phyloP scores from a whole-genome alignment of 2,888 invertebrate genomes.

The Acronicta aceris region DNA sequence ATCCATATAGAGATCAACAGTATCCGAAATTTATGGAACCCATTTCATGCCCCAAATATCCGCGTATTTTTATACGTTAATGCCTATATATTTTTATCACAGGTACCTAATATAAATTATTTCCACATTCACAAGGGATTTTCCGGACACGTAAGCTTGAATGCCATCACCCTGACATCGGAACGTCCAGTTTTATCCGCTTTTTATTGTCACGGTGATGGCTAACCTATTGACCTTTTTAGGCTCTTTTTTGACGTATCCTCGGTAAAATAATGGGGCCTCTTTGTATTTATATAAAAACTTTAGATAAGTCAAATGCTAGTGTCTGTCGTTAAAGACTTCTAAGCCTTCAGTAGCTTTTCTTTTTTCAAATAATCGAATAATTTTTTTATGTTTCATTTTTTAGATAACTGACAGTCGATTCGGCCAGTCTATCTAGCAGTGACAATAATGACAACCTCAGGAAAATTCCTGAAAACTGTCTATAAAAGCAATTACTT shows the following conservation, averaged over 20 bases:
- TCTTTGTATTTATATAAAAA: constrained; percentile 1
- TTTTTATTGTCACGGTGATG: constrained; percentile 39
- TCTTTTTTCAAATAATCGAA: constrained; percentile 19
- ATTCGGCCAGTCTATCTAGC: constrained; percentile 7
- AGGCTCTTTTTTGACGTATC: constrained; percentile 20
- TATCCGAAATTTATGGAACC: constrained; percentile 10
- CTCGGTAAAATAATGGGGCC: constrained; percentile 12
- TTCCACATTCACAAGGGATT: constrained; percentile 19
- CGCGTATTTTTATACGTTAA: constrained; percentile 13
- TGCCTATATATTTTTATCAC: constrained; percentile 25
- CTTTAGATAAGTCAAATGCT: not conserved
- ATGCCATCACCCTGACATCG: constrained; percentile 21
- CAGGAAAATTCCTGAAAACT: constrained; percentile 18
- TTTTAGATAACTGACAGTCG: constrained; percentile 29
- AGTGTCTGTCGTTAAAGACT: too few relatives aligned
- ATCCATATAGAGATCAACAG: constrained; percentile 13
- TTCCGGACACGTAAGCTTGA: constrained; percentile 33
- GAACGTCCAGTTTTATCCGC: constrained; percentile 28
- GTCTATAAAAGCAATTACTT: constrained; percentile 24
- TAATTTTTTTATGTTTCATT: constrained; percentile 18
- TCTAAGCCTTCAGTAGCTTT: not conserved
- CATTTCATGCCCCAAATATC: constrained; percentile 20
- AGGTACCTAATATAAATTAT: constrained; percentile 20
- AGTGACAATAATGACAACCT: constrained; percentile 18
- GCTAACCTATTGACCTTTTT: constrained; percentile 45